Evolutionary conservation across 53 echinoderm and acorn worm genomes (phyloP).

Genomic region (Arbacia lixula): DNA sequence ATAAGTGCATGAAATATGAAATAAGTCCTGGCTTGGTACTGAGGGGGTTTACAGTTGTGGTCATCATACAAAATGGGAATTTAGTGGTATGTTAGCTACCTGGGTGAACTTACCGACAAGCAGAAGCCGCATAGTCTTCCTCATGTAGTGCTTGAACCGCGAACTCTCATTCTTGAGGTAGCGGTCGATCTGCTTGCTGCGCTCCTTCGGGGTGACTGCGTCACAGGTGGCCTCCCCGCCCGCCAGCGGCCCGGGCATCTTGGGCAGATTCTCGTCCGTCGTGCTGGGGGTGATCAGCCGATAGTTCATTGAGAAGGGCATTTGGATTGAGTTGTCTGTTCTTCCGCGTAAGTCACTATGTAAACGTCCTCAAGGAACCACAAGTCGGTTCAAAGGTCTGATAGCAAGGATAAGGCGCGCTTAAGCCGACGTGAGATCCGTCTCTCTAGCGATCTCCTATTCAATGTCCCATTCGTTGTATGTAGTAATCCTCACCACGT

Average conservation of each 20-base stretch:
- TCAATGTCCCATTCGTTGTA: too few species aligned
- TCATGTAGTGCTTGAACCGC: constrained; percentile 73
- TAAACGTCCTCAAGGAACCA: too few species aligned
- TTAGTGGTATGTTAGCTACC: too few species aligned
- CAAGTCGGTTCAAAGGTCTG: too few species aligned
- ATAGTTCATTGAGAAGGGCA: constrained; percentile 40
- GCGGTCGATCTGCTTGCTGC: constrained; percentile 80
- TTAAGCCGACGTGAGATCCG: too few species aligned
- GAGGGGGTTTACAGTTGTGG: too few species aligned
- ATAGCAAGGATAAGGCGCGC: too few species aligned
- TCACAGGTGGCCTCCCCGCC: constrained; percentile 28
- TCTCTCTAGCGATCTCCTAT: too few species aligned
- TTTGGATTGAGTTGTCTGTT: too few species aligned
- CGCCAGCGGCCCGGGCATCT: constrained; percentile 24
- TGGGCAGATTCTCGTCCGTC: constrained; percentile 41
- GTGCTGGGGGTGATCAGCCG: constrained; percentile 43
- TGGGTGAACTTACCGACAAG: constrained; percentile 72
- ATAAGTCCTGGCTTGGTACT: not conserved
- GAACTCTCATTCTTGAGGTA: constrained; percentile 74
- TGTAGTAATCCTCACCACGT: too few species aligned
- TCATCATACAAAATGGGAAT: too few species aligned
- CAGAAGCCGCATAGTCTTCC: constrained; percentile 84
- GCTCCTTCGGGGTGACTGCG: constrained; percentile 43
- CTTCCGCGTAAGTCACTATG: too few species aligned
- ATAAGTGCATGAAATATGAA: not conserved